Evolutionary conservation across 2,113 vertebrate species (phyloP).

Genomic region (Chamaea fasciata): DNA sequence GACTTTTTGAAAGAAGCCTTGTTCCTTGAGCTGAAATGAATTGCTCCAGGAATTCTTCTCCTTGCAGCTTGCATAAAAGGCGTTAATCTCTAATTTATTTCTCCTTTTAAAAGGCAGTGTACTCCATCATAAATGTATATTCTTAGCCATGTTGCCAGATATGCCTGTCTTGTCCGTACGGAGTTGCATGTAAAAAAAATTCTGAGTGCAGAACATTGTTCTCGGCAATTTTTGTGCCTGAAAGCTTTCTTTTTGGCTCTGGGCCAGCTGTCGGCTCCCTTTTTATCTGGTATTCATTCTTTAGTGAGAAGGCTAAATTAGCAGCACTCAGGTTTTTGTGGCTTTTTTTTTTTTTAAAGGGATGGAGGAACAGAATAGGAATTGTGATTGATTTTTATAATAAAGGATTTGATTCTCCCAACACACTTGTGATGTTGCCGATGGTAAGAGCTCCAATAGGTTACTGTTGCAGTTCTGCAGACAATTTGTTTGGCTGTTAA

Average conservation of each 20-base stretch:
- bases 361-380: conserved; percentile 44
- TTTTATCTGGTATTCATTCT: conserved; percentile 69
- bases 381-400: conserved; percentile 53
- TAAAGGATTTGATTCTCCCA: conserved; percentile 51
- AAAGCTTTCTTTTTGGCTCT: conserved; percentile 64
- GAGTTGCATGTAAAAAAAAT: conserved; percentile 2
- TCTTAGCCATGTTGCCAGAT: not conserved
- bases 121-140: conserved; percentile 19
- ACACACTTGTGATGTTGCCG: conserved; percentile 41
- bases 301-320: conserved; percentile 67
- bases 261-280: conserved; percentile 63
- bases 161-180: not conserved
- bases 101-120: conserved; percentile 14
- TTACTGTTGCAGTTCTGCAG: conserved; percentile 54
- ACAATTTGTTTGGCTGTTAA: conserved; percentile 54
- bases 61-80: conserved; percentile 34
- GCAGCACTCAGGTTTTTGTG: conserved; percentile 49
- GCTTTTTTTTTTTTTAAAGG: not conserved
- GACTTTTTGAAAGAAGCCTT: conserved; percentile 70
- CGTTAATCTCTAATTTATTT: conserved; percentile 59
- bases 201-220: conserved; percentile 12
- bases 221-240: conserved; percentile 31
- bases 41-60: conserved; percentile 48
- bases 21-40: conserved; percentile 63
- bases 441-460: not conserved